Percentiles rank a stretch among this genome's conserved stretches.
Evolutionary conservation across 2,797 vertebrate genomes (phyloP).

Genomic region (Sebastes glaucus): DNA sequence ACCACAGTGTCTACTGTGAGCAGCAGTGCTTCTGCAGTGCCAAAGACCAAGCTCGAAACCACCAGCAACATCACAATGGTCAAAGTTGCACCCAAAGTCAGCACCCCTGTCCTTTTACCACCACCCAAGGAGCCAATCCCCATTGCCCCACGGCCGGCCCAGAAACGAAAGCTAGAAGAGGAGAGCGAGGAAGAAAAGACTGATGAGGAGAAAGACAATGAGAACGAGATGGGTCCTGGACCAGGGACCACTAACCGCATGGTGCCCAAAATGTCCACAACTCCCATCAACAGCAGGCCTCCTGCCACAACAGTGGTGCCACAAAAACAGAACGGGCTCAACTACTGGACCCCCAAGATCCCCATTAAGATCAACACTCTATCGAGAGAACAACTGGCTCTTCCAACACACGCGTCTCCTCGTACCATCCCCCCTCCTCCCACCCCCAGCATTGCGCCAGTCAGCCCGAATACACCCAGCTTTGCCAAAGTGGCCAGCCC

Average conservation of each 20-base stretch:
- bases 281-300: conserved; percentile 76
- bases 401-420: conserved; percentile 80
- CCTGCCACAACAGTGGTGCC: conserved; percentile 54
- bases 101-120: conserved; percentile 60
- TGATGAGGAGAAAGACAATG: conserved; percentile 76
- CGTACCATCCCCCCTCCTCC: conserved; percentile 78
- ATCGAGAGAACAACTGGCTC: conserved; percentile 88
- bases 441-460: conserved; percentile 80
- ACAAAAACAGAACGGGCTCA: conserved; percentile 85
- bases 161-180: conserved; percentile 77
- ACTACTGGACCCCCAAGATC: conserved; percentile 82
- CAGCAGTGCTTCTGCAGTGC: conserved; percentile 71
- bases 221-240: conserved; percentile 54
- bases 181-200: conserved; percentile 79
- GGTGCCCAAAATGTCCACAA: conserved; percentile 81
- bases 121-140: conserved; percentile 73
- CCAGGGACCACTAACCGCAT: conserved; percentile 77
- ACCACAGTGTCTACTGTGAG: conserved; percentile 57
- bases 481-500: conserved; percentile 69
- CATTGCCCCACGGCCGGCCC: conserved; percentile 67
- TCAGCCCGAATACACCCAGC: conserved; percentile 75
- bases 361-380: conserved; percentile 86
- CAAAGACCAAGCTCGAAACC: conserved; percentile 82
- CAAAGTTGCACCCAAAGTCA: conserved; percentile 81
- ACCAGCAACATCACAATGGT: conserved; percentile 80